Evolutionary conservation across 1,140 invertebrate genomes (phyloP), one percentile per base, ranked within the genome.

Genomic region (Pseudachorutes palmiensis): DNA sequence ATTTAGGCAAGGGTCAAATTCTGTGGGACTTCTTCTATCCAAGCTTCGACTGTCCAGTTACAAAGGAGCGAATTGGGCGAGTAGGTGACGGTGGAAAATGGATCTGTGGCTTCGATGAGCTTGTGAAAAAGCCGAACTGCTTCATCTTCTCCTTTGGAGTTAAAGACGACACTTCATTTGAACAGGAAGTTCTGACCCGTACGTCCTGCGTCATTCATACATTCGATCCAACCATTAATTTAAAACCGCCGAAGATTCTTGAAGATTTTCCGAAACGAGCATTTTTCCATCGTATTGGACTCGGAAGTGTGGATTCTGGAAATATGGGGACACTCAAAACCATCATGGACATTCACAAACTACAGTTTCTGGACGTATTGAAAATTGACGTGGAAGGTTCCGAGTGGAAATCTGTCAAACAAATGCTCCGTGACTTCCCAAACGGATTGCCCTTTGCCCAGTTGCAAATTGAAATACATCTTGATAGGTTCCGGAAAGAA

Each of bases 311-410:
- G 16, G 41, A 45, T 31, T 19, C 24, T 5, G 45, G 49, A 19
- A 30, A 62, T 26, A 28, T 30, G 28, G 30, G 26, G 1, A 31
- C 64, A 9, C n/a, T 66, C 1, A 36, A 16, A 36, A 32, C 58
- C 28, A 9, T 30, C 26, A 67, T 67, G 59, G 36, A 41, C 14
- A 32, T 31, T 19, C 22, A 67, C 24, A 33, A 26, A 0, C 41
- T 65, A n/a, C 0, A 60, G 16, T 67, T 45, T 16, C 31, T 70
- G 2, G 69, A 70, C 36, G 61, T 70, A 41, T 29, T 70, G 19
- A 70, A 70, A 32, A 64, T 70, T 29, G 65, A 70, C 24, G 69
- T 70, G 5, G 65, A 70, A 32, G 51, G 62, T 14, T 49, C 48
- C 1, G 69, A 70, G 28, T 70, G 61, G 24, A 9, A 33, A 0